Percentiles rank a stretch among this genome's conserved stretches.
These are phyloP conservation scores for Archaeoteleia sp. DNA, from an alignment of 2,888 invertebrate genomes.

Conservation along the genomic window DNA sequence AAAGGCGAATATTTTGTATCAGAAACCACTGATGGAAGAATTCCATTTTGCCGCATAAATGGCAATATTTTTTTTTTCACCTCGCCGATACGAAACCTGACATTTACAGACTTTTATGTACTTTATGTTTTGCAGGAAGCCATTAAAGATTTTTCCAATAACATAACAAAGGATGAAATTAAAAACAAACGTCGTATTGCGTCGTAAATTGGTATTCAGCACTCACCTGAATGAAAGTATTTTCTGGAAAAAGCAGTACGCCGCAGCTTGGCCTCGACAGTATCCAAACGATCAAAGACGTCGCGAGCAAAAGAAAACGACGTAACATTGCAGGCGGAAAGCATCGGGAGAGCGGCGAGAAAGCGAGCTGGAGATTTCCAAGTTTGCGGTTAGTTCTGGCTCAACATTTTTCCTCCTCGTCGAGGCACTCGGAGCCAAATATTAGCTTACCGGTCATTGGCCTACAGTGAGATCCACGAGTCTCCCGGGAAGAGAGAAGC, in stretches of 20 bases:
- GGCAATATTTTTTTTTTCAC: too few species aligned
- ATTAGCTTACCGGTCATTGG: conserved; percentile 64
- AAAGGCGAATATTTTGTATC: too few species aligned
- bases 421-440: conserved; percentile 61
- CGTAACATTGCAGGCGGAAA: conserved; percentile 58
- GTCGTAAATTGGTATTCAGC: conserved; percentile 31
- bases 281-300: conserved; percentile 41
- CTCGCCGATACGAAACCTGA: too few species aligned
- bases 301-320: conserved; percentile 51
- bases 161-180: conserved; percentile 18
- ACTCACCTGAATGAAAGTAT: conserved; percentile 68
- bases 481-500: conserved; percentile 6
- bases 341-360: conserved; percentile 35
- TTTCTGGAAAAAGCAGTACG: conserved; percentile 64
- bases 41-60: too few species aligned
- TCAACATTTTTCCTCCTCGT: conserved; percentile 54
- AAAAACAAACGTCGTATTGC: conserved; percentile 32
- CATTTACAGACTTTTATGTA: not conserved
- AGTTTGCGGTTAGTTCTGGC: conserved; percentile 45
- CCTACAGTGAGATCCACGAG: conserved; percentile 22
- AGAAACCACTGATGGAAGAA: too few species aligned
- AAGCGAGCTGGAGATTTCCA: conserved; percentile 40
- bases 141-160: conserved; percentile 31
- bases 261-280: conserved; percentile 49
- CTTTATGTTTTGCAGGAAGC: conserved; percentile 16